Evolutionary conservation across 2,113 vertebrate genomes (phyloP), one percentile per base, ranked within the genome.

Genomic region (Hirundichthys speculiger): DNA sequence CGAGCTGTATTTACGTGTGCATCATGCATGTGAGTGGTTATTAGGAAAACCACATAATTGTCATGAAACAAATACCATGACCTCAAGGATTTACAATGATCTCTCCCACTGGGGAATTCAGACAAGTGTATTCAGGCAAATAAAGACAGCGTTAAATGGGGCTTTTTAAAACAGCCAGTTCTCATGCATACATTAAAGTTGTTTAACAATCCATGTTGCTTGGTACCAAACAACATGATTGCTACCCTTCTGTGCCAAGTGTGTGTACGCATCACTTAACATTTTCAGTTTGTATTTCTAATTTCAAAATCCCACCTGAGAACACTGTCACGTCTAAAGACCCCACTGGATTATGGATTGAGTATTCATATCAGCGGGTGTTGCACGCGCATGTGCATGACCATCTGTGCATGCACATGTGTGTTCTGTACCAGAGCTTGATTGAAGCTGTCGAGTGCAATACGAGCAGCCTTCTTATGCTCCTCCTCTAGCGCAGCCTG

Each of bases 381-480:
- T 43, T 46, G 50, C 50, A 43, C 51, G 49, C 19, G 0, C 73
- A 86, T 58, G n/a, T 72, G 56, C 64, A 54, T 65, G 63, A 60
- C 49, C 46, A 54, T 69, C 24, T 60, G 65, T 63, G 73, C 49
- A 13, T 73, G 54, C 6, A 45, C 27, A 41, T 55, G 63, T 22
- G 39, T 75, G 50, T 62, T 62, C 43, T 39, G 50, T 91, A 93
- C 93, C 93, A 91, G 87, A 66, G 85, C 82, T 49, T 75, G 85
- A 57, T 93, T 92, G 88, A 90, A 92, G 79, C 77, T 83, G 66
- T 65, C 64, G 24, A 91, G 82, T 0, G 88, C 75, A 1, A 87
- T 64, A 52, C 53, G 54, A 14, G 41, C 41, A 10, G 86, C 88
- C 83, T 65, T 89, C 72, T 60, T 91, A 30, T 75, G 73, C 71